Percentiles rank a stretch among this genome's conserved stretches.
Conservation (phyloP, 2,797 vertebrate species). For the Urosaurus nigricauda region DNA sequence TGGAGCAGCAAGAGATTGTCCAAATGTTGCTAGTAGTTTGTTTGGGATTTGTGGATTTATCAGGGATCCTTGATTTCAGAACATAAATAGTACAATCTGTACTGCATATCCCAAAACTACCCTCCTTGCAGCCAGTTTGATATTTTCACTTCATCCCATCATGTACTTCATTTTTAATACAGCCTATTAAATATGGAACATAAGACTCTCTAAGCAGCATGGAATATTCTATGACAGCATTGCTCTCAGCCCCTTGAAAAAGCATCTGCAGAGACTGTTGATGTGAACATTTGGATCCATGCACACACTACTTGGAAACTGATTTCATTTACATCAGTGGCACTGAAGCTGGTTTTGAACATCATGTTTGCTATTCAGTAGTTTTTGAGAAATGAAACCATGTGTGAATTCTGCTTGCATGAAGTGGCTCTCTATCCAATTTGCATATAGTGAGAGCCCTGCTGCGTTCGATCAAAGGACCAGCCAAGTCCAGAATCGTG, state of each 20-base stretch:
- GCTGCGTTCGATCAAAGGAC: not conserved
- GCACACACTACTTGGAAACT: not conserved
- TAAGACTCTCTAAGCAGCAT: not conserved
- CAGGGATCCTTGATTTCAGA: not conserved
- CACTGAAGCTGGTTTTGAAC: not conserved
- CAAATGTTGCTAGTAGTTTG: not conserved
- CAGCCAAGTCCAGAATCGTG: not conserved
- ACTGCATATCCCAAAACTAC: not conserved
- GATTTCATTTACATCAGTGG: conserved; percentile 14
- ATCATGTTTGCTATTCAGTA: not conserved
- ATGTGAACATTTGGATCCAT: conserved; percentile 2
- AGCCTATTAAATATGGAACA: conserved; percentile 28
- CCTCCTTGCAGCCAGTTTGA: not conserved
- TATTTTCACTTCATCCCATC: not conserved
- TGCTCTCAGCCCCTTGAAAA: not conserved
- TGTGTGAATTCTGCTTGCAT: not conserved
- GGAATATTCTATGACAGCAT: not conserved
- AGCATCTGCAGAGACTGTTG: not conserved
- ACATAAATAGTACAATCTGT: not conserved
- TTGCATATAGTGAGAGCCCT: not conserved
- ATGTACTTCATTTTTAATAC: conserved; percentile 25
- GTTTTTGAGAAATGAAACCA: conserved; percentile 3
- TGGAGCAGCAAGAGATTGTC: not conserved
- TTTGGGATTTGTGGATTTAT: not conserved
- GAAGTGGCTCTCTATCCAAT: not conserved